Base-by-base conservation (phyloP, 2,797 vertebrate genomes). In the Gambelia wislizenii region DNA sequence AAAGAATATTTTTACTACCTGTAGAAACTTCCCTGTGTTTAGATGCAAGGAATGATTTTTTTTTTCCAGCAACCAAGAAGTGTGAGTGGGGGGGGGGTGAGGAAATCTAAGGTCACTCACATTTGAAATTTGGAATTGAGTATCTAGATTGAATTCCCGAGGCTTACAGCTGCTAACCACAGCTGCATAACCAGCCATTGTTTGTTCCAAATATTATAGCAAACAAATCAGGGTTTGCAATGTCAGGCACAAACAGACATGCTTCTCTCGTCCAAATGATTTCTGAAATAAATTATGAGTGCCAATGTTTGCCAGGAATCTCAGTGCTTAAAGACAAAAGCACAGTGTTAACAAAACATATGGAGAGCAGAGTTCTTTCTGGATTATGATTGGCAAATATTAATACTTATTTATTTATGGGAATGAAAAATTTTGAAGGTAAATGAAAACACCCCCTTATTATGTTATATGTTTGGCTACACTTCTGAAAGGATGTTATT, bases 81-180 rank as follows among this genome's bases (percentile, higher is more conserved):
- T 30, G n/a, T n/a, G n/a, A n/a, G n/a, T n/a, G n/a, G n/a, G 47
- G 16, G 5, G 25, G 13, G 74, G 22, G 4, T 14, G 18, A 42
- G 18, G 33, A 16, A 59, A 52, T 67, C 36, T 67, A 86, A 76
- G 56, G 39, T 77, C 59, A 82, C 7, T 42, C 84, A 82, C 56
- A 89, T 86, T 64, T 64, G 44, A 83, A 81, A 86, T 89, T 83
- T 86, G 84, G 44, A 89, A 69, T 36, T 52, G n/a, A 52, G 54
- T 74, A 54, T 64, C 27, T 64, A 33, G 47, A 84, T 84, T 84
- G n/a, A 84, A 77, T 84, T 75, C 54, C 76, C 44, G 5, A 47
- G 6, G 44, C 54, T 79, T 72, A 72, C 47, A 87, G 83, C 76
- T 89, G 42, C 64, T 69, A 76, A 64, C 79, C 42, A 75, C 79